A percentile compares a stretch with the other conserved stretches of the same genome.
Evolutionary conservation across 2,888 invertebrate genomes (phyloP).

Genomic region (Arctia plantaginis): DNA sequence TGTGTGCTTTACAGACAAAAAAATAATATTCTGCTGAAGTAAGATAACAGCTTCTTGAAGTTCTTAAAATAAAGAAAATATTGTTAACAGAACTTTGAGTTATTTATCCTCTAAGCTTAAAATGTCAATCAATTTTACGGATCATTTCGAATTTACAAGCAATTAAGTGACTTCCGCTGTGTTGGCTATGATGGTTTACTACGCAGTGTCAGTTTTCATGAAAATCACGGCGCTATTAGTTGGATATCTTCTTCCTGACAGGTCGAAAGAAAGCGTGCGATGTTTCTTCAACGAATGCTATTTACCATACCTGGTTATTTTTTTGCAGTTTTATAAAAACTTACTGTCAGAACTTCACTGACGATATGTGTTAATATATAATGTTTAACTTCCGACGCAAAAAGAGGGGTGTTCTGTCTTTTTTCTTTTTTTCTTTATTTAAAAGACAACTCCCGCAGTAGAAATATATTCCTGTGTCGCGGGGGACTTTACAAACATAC

Average conservation of each 20-base stretch:
- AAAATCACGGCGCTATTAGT: background rate
- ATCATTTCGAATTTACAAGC: background rate
- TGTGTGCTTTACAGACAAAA: too few species aligned
- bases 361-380: too few species aligned
- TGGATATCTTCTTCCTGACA: background rate
- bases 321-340: background rate
- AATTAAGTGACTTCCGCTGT: background rate
- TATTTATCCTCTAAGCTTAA: too few species aligned
- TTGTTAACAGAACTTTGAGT: too few species aligned
- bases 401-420: too few species aligned
- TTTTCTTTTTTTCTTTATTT: too few species aligned
- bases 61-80: background rate
- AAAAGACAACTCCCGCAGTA: too few species aligned
- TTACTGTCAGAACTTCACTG: background rate
- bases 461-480: too few species aligned
- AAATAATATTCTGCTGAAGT: background rate
- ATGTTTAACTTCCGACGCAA: too few species aligned
- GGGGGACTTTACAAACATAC: too few species aligned
- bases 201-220: background rate
- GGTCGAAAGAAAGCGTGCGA: background rate
- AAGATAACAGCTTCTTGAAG: background rate
- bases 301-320: background rate
- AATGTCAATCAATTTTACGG: background rate
- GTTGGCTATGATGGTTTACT: background rate
- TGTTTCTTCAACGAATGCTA: background rate